phyloP scores from a whole-genome alignment of 2,797 vertebrate genomes.

The Neopelma chrysocephalum region DNA sequence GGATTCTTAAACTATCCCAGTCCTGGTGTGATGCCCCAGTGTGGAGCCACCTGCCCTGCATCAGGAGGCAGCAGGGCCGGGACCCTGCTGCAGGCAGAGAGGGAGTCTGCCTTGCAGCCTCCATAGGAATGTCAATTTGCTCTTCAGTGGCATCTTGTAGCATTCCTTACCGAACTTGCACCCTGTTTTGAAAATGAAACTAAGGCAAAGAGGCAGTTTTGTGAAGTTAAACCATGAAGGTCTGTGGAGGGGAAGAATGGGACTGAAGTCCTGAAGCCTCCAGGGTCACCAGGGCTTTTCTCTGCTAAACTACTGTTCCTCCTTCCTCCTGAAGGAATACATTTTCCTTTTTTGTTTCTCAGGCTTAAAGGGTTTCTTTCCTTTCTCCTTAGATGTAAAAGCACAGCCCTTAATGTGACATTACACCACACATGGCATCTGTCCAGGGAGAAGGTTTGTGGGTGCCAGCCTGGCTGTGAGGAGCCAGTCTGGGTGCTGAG shows the following conservation, averaged over 20 bases:
- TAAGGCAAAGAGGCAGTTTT: not conserved
- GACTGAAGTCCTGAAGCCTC: not conserved
- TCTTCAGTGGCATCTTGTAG: not conserved
- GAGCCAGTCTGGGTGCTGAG: not conserved
- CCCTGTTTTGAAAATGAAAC: not conserved
- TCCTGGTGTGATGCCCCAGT: not conserved
- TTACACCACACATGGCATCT: not conserved
- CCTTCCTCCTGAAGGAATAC: not conserved
- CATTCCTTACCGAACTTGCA: not conserved
- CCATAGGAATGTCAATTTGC: not conserved
- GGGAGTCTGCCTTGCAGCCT: not conserved
- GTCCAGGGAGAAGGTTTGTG: not conserved
- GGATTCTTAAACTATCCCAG: not conserved
- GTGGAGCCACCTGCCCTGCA: fast-evolving
- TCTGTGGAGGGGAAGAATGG: fast-evolving
- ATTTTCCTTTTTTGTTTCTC: not conserved
- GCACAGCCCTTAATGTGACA: fast-evolving
- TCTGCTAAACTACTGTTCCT: not conserved
- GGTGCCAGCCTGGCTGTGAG: not conserved
- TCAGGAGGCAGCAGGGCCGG: not conserved
- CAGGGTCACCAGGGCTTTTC: not conserved
- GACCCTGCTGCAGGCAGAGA: not conserved
- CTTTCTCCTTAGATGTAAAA: not conserved
- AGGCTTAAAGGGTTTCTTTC: not conserved
- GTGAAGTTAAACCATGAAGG: not conserved